Base-by-base conservation (phyloP, 2,888 invertebrate genomes). In the Thumatha senex region DNA sequence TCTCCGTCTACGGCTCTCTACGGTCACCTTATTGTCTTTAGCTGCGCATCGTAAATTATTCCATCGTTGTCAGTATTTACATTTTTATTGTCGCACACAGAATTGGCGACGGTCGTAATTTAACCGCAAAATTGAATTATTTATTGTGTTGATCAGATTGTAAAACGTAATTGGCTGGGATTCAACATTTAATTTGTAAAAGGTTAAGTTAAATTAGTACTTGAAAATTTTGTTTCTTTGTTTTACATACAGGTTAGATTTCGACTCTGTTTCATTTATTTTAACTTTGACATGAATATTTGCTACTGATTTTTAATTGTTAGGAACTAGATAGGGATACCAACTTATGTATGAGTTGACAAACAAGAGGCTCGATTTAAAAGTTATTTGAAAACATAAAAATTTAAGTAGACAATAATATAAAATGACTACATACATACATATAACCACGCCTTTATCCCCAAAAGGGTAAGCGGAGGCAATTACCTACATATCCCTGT, bases 61-160 rank as follows among this genome's bases (percentile, higher is more conserved):
- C 71, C 78, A 74, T 86, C 77, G 81, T 85, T 84, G 81, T 70
- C 46, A 59, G 75, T 74, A 90, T 90, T 90, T 86, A 83, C 89
- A 90, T 90, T 86, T 89, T 89, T 90, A 90, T 86, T 87, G 88
- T 89, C 87, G 74, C 83, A 82, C 78, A 78, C 78, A 70, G 77
- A 80, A 79, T 79, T 84, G 82, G 79, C 78, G 77, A 81, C 81
- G 78, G 68, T 79, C 76, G 83, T 86, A 83, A 86, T 85, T 84
- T 89, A 84, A 89, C 82, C 80, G 78, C 82, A 76, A 88, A 88
- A 88, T 89, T 89, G 85, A 86, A 89, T 90, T 89, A 87, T 88
- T 89, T 88, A 87, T 88, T 82, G 76, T 78, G 74, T 68, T 73
- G 58, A 67, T 70, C 39, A 46, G 48, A 54, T 80, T 83, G 82